Conservation (phyloP, 2,888 invertebrate species). For the Machimus rusticus region DNA sequence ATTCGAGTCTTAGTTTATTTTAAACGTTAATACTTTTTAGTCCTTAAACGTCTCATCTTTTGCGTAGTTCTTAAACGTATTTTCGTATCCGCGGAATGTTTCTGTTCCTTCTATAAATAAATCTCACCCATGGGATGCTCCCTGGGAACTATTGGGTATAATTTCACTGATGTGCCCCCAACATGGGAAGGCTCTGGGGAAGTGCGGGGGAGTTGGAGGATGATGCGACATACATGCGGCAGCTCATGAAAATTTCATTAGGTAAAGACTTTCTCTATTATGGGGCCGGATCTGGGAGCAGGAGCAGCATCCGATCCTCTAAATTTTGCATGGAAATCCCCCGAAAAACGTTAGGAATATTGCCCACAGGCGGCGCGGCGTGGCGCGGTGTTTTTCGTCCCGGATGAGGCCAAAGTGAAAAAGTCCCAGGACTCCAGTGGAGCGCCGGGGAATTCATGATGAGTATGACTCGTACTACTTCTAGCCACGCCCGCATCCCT, state of each 20-base stretch:
- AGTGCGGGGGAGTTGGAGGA: background rate
- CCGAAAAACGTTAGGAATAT: constrained; percentile 29
- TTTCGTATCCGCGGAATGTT: background rate
- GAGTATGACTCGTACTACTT: background rate
- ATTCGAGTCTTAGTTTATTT: too few relatives aligned
- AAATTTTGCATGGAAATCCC: constrained; percentile 29
- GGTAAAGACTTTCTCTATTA: constrained; percentile 24
- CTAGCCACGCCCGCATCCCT: background rate
- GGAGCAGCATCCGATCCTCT: background rate
- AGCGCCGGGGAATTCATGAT: constrained; percentile 3
- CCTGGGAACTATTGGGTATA: background rate
- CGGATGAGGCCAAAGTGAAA: background rate
- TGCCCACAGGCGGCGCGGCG: background rate
- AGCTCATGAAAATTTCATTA: constrained; percentile 30
- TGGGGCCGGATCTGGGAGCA: background rate
- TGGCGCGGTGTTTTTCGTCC: background rate
- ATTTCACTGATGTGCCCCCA: background rate
- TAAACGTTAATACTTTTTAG: background rate
- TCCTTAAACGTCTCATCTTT: background rate
- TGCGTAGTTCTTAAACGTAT: background rate
- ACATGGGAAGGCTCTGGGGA: background rate
- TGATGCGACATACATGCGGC: background rate
- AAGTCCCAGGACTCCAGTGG: background rate
- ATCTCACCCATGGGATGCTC: background rate
- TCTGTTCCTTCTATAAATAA: background rate